Evolutionary conservation across 2,113 vertebrate species (phyloP).

Genomic region (Syrrhaptes paradoxus): DNA sequence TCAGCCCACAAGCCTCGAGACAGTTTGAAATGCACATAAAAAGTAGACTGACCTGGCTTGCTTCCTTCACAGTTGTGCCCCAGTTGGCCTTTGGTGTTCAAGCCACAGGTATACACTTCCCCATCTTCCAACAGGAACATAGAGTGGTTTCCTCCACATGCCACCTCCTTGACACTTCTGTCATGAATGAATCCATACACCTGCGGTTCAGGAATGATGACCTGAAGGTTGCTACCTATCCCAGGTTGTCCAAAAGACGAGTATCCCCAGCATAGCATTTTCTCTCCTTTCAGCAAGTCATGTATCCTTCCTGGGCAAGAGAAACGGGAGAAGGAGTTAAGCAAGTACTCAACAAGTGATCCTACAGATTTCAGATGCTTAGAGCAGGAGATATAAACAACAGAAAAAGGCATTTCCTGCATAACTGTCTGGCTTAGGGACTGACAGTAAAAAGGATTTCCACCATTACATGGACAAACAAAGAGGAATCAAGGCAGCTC

Average conservation of each 20-base stretch:
- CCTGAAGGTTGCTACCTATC: constrained; percentile 76
- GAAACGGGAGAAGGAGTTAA: neutral
- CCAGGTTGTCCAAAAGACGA: constrained; percentile 90
- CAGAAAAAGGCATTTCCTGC: neutral
- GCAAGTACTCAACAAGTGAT: neutral
- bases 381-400: neutral
- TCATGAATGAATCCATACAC: constrained; percentile 81
- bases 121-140: constrained; percentile 92
- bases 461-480: neutral
- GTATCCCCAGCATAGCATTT: constrained; percentile 97
- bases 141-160: constrained; percentile 89
- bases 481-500: neutral
- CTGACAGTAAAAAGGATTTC: neutral
- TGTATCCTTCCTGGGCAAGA: constrained; percentile 55
- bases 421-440: neutral
- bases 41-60: constrained; percentile 82
- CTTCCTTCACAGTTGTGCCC: constrained; percentile 86
- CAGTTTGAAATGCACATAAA: neutral
- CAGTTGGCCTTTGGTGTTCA: constrained; percentile 91
- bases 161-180: constrained; percentile 85
- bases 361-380: neutral
- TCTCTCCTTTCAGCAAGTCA: constrained; percentile 77
- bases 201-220: constrained; percentile 83
- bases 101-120: constrained; percentile 92
- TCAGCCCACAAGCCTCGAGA: neutral